Conservation (phyloP, 2,888 invertebrate species). For the Hydriomena furcata region DNA sequence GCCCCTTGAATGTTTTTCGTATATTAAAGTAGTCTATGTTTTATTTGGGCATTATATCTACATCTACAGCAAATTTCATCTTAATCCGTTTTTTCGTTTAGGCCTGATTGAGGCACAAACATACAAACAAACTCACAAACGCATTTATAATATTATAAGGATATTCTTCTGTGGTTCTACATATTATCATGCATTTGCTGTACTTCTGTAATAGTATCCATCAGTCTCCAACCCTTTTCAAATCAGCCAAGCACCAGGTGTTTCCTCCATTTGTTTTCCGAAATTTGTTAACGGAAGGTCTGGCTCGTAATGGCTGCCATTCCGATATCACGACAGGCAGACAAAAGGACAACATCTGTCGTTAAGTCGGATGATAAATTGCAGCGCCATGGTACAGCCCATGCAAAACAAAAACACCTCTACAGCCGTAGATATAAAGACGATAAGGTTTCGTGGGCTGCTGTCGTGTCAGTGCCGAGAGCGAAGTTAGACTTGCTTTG, state of each 20-base stretch:
- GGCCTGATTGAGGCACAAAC: too few relatives aligned
- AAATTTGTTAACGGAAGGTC: slow-evolving; percentile 23
- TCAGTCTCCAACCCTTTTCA: slow-evolving; percentile 19
- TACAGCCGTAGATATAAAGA: slow-evolving; percentile 5
- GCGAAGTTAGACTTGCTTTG: slow-evolving; percentile 21
- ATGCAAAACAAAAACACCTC: slow-evolving; percentile 5
- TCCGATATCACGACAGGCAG: slow-evolving; percentile 37
- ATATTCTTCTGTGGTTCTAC: too few relatives aligned
- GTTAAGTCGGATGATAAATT: slow-evolving; percentile 62
- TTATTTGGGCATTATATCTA: too few relatives aligned
- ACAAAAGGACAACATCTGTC: slow-evolving; percentile 62
- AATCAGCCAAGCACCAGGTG: slow-evolving; percentile 19
- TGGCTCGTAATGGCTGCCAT: slow-evolving; percentile 26
- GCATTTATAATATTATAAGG: too few relatives aligned
- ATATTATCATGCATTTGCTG: too few relatives aligned
- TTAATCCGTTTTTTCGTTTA: too few relatives aligned
- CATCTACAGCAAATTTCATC: too few relatives aligned
- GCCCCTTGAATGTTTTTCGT: too few relatives aligned
- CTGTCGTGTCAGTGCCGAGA: slow-evolving; percentile 16
- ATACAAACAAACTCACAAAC: too few relatives aligned
- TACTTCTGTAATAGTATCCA: too few relatives aligned
- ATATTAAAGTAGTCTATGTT: too few relatives aligned
- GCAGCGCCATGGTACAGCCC: slow-evolving; percentile 42
- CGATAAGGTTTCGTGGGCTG: background rate
- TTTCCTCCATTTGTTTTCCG: slow-evolving; percentile 27